Base-by-base conservation (phyloP, 1,140 invertebrate genomes). In the Drosophila triauraria region DNA sequence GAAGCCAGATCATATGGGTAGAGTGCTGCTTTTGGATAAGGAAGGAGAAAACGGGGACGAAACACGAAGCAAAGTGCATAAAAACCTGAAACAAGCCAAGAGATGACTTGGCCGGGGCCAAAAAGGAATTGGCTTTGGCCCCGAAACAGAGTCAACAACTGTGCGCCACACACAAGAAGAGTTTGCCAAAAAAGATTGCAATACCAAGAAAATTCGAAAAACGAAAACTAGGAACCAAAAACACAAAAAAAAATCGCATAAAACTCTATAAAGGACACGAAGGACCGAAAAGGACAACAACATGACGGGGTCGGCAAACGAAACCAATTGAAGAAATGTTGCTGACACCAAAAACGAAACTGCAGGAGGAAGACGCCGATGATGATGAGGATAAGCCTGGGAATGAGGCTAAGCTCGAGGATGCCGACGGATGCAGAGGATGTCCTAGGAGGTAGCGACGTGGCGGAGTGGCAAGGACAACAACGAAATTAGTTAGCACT, bases 401-500 rank as follows among this genome's bases (percentile, higher is more conserved):
- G 69, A 72, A 60, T 72, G 68, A 40, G 54, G 53, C 67, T 72
- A 77, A 77, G 74, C 74, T 30, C 42, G 46, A 77, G 75, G 56
- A 67, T 40, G 46, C n/a, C 53, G 13, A 54, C 17, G 75, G 74
- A 43, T 38, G 40, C 44, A 30, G 15, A 35, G 38, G 38, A 51
- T n/a, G 35, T 65, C 43, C 63, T 63, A 25, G 30, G 43, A 10
- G 23, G 25, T 10, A 35, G 46, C n/a, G 17, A 58, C 30, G 27
- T 47, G 59, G 40, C 25, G 42, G 27, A 38, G 51, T 46, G 25
- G 54, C 20, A 68, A 70, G 80, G 85, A 80, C 80, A 80, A 79
- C 84, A 78, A 82, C 67, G 62, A 90, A 90, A 90, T 90, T 90
- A 90, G 85, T 90, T 90, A 91, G 85, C 85, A 90, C 85, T 90